Evolutionary conservation across 2,113 vertebrate species (phyloP).

Genomic region (Callospermophilus lateralis): DNA sequence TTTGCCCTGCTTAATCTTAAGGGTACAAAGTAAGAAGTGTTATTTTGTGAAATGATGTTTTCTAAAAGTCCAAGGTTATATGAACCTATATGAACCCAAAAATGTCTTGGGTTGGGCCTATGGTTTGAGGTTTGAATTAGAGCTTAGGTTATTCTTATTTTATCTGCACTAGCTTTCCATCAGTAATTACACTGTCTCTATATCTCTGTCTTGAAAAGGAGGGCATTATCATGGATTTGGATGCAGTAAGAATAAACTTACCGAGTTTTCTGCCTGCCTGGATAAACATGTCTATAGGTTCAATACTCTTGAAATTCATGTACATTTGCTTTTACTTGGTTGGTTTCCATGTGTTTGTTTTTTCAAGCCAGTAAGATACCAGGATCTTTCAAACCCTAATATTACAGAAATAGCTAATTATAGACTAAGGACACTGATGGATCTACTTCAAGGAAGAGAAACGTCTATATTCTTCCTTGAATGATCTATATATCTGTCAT

Average conservation of each 20-base stretch:
- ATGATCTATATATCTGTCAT: background rate
- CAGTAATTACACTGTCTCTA: constrained; percentile 80
- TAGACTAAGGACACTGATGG: background rate
- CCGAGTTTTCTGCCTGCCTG: constrained; percentile 70
- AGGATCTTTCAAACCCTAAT: constrained; percentile 38
- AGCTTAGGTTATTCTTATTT: constrained; percentile 83
- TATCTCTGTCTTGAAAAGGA: constrained; percentile 79
- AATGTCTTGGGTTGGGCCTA: constrained; percentile 67
- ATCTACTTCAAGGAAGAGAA: constrained; percentile 22
- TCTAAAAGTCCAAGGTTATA: constrained; percentile 68
- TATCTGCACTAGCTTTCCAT: constrained; percentile 77
- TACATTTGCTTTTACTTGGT: constrained; percentile 56
- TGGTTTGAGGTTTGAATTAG: constrained; percentile 83
- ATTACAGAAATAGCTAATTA: constrained; percentile 50
- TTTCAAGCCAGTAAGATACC: background rate
- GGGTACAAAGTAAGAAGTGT: constrained; percentile 46
- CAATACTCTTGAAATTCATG: constrained; percentile 39
- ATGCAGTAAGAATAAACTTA: constrained; percentile 74
- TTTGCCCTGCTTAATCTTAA: constrained; percentile 60
- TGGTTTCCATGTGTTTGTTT: constrained; percentile 65
- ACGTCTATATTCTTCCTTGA: constrained; percentile 6
- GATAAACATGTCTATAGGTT: constrained; percentile 66
- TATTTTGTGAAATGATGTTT: constrained; percentile 68
- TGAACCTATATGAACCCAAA: constrained; percentile 80
- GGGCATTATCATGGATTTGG: constrained; percentile 78